Percentiles rank a stretch among this genome's conserved stretches.
phyloP scores from a whole-genome alignment of 2,888 invertebrate species.

The Orchestes rusci region DNA sequence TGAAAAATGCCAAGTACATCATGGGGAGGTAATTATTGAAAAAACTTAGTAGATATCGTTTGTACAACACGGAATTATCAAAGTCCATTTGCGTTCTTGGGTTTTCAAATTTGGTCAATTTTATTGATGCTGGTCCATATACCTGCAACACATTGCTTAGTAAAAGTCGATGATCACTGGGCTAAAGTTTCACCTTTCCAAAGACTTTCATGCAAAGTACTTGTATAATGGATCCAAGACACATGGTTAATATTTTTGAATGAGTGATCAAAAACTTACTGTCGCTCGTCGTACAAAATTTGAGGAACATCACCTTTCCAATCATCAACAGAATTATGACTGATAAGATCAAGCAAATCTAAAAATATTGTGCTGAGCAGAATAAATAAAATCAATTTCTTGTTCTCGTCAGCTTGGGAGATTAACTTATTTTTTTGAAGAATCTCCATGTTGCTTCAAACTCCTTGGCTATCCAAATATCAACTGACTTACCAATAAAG shows the following conservation, averaged over 20 bases:
- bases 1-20: constrained; percentile 38
- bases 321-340: too few species aligned
- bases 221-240: constrained; percentile 26
- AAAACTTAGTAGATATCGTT: constrained; percentile 37
- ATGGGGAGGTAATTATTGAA: constrained; percentile 37
- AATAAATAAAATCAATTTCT: too few species aligned
- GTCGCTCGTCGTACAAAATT: constrained; percentile 9
- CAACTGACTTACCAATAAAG: constrained; percentile 25
- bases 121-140: constrained; percentile 32
- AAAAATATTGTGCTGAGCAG: too few species aligned
- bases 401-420: too few species aligned
- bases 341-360: too few species aligned
- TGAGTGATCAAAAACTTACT: constrained; percentile 10
- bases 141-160: constrained; percentile 25
- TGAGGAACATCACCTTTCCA: constrained; percentile 16
- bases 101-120: constrained; percentile 38
- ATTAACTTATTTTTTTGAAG: too few species aligned
- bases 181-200: constrained; percentile 31
- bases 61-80: constrained; percentile 38
- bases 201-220: constrained; percentile 32
- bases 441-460: too few species aligned
- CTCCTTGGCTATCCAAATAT: too few species aligned
- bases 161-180: too few species aligned
- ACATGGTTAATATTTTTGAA: constrained; percentile 20
- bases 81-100: constrained; percentile 37